A percentile compares a stretch with the other conserved stretches of the same genome.
Evolutionary conservation across 2,797 vertebrate genomes (phyloP).

Genomic region (Enteromius unitaeniatus): DNA sequence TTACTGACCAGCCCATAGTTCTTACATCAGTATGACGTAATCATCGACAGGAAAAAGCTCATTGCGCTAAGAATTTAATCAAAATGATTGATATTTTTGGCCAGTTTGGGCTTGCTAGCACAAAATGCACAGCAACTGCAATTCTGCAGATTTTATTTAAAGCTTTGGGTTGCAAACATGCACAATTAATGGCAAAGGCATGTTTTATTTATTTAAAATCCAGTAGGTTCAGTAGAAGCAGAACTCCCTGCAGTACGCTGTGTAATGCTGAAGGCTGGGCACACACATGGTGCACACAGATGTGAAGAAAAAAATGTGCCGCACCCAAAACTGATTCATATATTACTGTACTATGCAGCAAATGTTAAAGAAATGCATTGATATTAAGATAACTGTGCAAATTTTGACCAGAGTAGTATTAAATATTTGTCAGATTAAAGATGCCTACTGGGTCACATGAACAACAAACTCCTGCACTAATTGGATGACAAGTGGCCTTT

Average conservation of each 20-base stretch:
- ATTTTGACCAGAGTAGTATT: neutral
- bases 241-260: neutral
- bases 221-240: neutral
- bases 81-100: conserved; percentile 14
- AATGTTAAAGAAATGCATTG: neutral
- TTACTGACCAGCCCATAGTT: neutral
- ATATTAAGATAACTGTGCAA: neutral
- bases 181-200: neutral
- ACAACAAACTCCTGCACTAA: neutral
- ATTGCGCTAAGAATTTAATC: neutral
- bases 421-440: neutral
- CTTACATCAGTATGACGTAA: conserved; percentile 16
- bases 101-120: neutral
- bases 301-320: neutral
- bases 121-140: neutral
- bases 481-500: conserved; percentile 1
- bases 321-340: neutral
- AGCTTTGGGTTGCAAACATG: neutral
- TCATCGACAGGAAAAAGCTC: neutral
- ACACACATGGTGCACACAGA: neutral
- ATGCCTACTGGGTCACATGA: neutral
- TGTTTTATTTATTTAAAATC: conserved; percentile 37
- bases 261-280: conserved; percentile 5
- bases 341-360: neutral
- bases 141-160: conserved; percentile 2